Evolutionary conservation across 2,797 vertebrate genomes (phyloP).

Genomic region (Mormyrops boulengeri): DNA sequence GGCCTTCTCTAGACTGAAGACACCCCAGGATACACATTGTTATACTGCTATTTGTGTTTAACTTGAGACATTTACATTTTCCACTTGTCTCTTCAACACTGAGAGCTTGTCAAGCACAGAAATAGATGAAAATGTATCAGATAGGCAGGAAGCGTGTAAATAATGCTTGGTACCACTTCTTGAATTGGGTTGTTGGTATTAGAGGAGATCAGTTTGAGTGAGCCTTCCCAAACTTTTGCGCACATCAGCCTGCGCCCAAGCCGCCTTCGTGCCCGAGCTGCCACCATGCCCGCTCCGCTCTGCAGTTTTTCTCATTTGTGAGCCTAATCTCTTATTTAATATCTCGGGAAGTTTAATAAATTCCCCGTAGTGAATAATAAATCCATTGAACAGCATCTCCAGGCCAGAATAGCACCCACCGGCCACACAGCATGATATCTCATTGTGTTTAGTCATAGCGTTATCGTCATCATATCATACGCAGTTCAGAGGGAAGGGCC

Average conservation of each 20-base stretch:
- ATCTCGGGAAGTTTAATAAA: conserved; percentile 8
- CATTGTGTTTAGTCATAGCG: not conserved
- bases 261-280: not conserved
- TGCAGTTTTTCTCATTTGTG: not conserved
- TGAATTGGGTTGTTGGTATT: not conserved
- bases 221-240: not conserved
- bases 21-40: not conserved
- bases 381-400: not conserved
- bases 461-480: not conserved
- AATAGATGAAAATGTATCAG: not conserved
- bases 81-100: not conserved
- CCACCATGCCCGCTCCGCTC: not conserved
- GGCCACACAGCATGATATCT: not conserved
- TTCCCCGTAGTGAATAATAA: not conserved
- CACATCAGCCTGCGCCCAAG: not conserved
- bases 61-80: not conserved
- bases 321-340: not conserved
- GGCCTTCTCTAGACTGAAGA: not conserved
- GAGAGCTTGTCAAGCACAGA: not conserved
- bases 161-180: not conserved
- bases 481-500: not conserved
- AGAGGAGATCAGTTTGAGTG: not conserved
- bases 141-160: not conserved
- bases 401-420: not conserved
- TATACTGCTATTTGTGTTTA: not conserved